phyloP scores from a whole-genome alignment of 2,113 vertebrate species.

The Vanacampus margaritifer region DNA sequence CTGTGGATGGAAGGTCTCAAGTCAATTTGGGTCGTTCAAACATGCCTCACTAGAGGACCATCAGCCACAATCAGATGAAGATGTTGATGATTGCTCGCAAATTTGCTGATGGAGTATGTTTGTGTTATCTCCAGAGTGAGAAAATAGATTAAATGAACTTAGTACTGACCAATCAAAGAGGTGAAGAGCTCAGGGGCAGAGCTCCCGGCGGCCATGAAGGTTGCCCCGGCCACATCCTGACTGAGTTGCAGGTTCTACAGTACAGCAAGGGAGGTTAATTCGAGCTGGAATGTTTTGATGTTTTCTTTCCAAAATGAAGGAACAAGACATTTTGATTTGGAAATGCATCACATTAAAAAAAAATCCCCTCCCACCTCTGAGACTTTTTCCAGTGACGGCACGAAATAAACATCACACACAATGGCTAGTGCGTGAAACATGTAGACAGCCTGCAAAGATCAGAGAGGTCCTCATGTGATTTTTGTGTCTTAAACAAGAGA shows the following conservation, averaged over 20 bases:
- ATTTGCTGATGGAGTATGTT: not conserved
- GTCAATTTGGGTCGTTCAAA: no score
- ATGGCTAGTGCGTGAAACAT: conserved; percentile 79
- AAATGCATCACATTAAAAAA: not conserved
- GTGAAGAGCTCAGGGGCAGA: conserved; percentile 80
- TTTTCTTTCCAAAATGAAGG: not conserved
- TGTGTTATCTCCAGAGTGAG: not conserved
- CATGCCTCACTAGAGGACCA: conserved; percentile 3
- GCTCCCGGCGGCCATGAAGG: conserved; percentile 80
- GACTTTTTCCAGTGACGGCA: conserved; percentile 78
- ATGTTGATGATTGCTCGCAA: conserved; percentile 3
- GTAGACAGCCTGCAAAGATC: conserved; percentile 70
- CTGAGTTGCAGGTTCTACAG: conserved; percentile 75
- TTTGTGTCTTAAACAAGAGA: not conserved
- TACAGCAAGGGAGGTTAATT: conserved; percentile 5
- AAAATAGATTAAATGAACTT: not conserved
- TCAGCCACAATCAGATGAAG: conserved; percentile 7
- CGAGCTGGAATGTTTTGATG: not conserved
- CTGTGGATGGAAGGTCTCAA: no score
- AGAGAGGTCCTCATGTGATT: conserved; percentile 6
- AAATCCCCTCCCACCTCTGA: conserved; percentile 64
- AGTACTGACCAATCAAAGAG: conserved; percentile 76
- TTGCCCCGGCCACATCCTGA: conserved; percentile 78
- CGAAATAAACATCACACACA: conserved; percentile 78
- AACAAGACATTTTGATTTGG: not conserved